Conservation (phyloP, 2,888 invertebrate genomes). For the Priocnemis perturbator region DNA sequence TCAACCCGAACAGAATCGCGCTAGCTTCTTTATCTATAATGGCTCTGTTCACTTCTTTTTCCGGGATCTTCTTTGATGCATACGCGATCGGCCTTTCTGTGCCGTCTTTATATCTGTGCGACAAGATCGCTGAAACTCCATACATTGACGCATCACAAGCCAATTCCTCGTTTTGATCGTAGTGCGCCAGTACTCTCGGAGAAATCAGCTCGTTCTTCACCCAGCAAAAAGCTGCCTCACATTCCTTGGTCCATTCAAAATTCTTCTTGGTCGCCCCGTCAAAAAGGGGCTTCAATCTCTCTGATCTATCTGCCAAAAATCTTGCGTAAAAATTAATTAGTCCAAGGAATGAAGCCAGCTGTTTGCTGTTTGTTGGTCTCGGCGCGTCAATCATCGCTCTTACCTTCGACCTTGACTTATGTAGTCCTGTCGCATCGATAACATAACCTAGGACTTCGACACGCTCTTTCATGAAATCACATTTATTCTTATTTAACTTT, state of each 20-base stretch:
- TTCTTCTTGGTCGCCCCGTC: conserved; percentile 42
- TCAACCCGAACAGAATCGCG: conserved; percentile 39
- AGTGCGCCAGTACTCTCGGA: conserved; percentile 39
- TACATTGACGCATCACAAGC: conserved; percentile 38
- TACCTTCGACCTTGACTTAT: conserved; percentile 44
- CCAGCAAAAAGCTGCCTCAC: conserved; percentile 53
- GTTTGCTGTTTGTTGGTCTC: conserved; percentile 39
- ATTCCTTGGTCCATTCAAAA: conserved; percentile 53
- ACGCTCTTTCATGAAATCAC: conserved; percentile 49
- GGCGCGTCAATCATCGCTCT: conserved; percentile 49
- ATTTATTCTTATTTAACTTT: conserved; percentile 42
- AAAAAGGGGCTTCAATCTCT: conserved; percentile 55
- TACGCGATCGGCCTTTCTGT: conserved; percentile 32
- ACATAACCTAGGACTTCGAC: conserved; percentile 54
- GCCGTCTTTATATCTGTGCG: conserved; percentile 34
- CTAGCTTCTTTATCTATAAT: conserved; percentile 39
- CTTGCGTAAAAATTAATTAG: conserved; percentile 63
- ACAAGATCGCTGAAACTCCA: conserved; percentile 32
- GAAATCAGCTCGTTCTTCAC: conserved; percentile 47
- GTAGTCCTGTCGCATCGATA: conserved; percentile 51
- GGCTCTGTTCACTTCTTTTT: conserved; percentile 28
- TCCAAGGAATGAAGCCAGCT: conserved; percentile 56
- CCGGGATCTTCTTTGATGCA: conserved; percentile 32
- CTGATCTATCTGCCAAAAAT: conserved; percentile 58
- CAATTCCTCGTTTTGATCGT: conserved; percentile 31